Conservation (phyloP, 2,113 vertebrate species). For the Oceanodroma tethys region DNA sequence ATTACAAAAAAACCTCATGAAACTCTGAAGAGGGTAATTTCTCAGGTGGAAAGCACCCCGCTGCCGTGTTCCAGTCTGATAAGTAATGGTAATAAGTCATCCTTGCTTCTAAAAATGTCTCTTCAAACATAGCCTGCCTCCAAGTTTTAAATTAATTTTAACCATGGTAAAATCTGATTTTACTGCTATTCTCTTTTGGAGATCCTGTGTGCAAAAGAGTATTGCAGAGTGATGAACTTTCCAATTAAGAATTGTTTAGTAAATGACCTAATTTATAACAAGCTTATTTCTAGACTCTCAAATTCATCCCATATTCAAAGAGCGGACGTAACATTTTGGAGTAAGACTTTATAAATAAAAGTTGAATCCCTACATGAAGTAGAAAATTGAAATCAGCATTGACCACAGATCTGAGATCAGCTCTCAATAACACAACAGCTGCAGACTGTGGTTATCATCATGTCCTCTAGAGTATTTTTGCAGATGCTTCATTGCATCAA, state of each 20-base stretch:
- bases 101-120: neutral
- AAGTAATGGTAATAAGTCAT: neutral
- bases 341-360: neutral
- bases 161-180: neutral
- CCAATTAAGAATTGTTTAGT: neutral
- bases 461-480: constrained; percentile 1
- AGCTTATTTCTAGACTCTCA: neutral
- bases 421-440: neutral
- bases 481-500: constrained; percentile 34
- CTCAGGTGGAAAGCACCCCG: neutral
- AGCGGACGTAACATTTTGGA: neutral
- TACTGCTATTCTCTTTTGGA: neutral
- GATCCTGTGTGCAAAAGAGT: neutral
- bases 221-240: neutral
- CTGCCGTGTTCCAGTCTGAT: neutral
- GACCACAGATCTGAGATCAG: constrained; percentile 1
- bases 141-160: neutral
- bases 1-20: neutral
- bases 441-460: neutral
- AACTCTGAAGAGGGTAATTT: neutral
- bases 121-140: neutral
- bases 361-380: neutral
- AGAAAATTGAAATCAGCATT: neutral
- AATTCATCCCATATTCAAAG: neutral
- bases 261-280: neutral